Base-by-base conservation (phyloP, 2,113 vertebrate genomes). In the Ginglymostoma cirratum region DNA sequence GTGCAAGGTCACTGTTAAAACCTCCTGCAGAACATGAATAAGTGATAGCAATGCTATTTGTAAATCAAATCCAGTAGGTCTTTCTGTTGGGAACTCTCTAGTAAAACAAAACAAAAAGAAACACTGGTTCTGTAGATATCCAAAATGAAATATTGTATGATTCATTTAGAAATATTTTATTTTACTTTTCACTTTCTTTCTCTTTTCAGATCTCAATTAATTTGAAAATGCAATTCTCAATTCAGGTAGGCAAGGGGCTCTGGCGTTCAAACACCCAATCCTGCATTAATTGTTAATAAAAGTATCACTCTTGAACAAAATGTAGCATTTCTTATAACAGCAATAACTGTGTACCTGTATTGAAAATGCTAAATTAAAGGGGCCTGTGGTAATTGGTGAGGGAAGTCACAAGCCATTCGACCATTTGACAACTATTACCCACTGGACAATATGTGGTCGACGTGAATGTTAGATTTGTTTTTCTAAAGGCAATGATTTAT, bases 381-480 rank as follows among this genome's bases (percentile, higher is more conserved):
- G 42, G 15, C 45, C 94, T 72, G 24, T 38, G 34, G 45, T 76
- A 72, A 95, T 95, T 72, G 69, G 23, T 76, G 69, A 70, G 66
- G 65, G 66, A 94, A 42, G 34, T 94, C n/a, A 45, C 92, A 69
- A 70, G 19, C 42, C n/a, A 24, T 42, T 45, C 19, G 19, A 45
- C 45, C 94, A 72, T 30, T 52, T 72, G 24, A 48, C 67, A 95
- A 72, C 69, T 70, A 27, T 52, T 72, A 48, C 67, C 97, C 97
- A 97, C 97, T 96, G 97, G 97, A 97, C 97, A 96, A 97, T 76
- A 96, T 96, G 61, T 24, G 97, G 97, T 98, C 98, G 98, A 98
- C 98, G 99, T 99, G 98, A 98, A 99, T 99, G 98, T 98, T 98
- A 99, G 98, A 99, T 99, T 97, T 98, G 98, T 98, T 97, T 98